Base-by-base conservation (phyloP, 2,888 invertebrate genomes). In the Cabera pusaria region DNA sequence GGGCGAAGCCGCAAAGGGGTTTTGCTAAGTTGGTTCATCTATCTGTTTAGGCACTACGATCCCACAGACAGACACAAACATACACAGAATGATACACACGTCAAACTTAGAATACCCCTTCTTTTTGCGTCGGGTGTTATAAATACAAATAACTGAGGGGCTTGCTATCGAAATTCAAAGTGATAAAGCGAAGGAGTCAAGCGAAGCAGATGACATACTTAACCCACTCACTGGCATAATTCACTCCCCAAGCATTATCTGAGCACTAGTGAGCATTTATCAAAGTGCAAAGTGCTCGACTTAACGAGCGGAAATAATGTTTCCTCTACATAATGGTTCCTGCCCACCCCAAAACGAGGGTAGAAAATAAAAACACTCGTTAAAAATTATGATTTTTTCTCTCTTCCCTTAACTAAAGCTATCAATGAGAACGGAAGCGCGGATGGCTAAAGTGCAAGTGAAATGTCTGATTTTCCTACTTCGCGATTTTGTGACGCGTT, bases 291-390 rank as follows among this genome's bases (percentile, higher is more conserved):
- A 81, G 79, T 76, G 68, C 76, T 81, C 58, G 69, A 76, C 64
- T 84, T 86, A 85, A 86, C 83, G 82, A 80, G 81, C 86, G 86
- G 86, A 87, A 84, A 75, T 78, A 77, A 84, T 80, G 78, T 75
- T 84, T 84, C 85, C 85, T 83, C 71, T 64, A 66, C 61, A 69
- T 85, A 84, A 86, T 84, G 83, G 83, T 78, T 76, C 75, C 56
- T 49, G 54, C 58, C 67, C 51, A 66, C 63, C 60, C 59, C 59
- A 59, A 54, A 59, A 38, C 45, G 57, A 56, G 67, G 73, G 71
- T 61, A 60, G 60, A 57, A 61, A 64, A 69, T 67, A 72, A 70
- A 73, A 66, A 67, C 60, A 63, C 64, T 68, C 70, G 72, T 77
- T 72, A 74, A 75, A 73, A 73, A 72, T 64, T 71, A 74, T 61